These are phyloP conservation scores for Bombus consobrinus DNA, from an alignment of 1,140 invertebrate genomes.

Conservation along the genomic window DNA sequence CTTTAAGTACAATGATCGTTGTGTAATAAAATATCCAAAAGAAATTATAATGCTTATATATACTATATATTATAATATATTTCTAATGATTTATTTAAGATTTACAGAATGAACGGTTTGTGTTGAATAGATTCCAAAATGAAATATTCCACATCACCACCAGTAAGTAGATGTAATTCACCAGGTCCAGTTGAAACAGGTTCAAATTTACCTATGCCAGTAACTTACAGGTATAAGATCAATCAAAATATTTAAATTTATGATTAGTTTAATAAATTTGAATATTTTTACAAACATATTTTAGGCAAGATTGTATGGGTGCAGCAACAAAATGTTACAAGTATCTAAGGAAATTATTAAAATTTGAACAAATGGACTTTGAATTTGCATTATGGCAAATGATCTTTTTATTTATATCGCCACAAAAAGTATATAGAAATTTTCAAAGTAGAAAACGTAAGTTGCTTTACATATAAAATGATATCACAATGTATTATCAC, in stretches of 20 bases:
- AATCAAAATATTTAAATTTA: not conserved
- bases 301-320: slow-evolving; percentile 88
- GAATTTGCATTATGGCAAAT: slow-evolving; percentile 99
- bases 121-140: slow-evolving; percentile 77
- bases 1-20: not conserved
- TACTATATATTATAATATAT: not conserved
- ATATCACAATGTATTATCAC: not conserved
- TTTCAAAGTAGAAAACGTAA: slow-evolving; percentile 99
- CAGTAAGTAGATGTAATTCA: slow-evolving; percentile 79
- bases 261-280: not conserved
- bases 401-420: slow-evolving; percentile 96
- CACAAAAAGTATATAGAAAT: slow-evolving; percentile 99
- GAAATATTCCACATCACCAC: slow-evolving; percentile 87
- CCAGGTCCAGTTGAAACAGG: slow-evolving; percentile 75
- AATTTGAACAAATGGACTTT: slow-evolving; percentile 99
- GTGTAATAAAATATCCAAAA: not conserved
- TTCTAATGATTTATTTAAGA: not conserved
- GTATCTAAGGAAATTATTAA: slow-evolving; percentile 94
- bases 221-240: slow-evolving; percentile 79
- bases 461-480: slow-evolving; percentile 72
- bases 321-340: slow-evolving; percentile 96
- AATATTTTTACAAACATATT: slow-evolving; percentile 26
- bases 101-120: not conserved
- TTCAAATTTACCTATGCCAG: slow-evolving; percentile 80
- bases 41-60: not conserved